Evolutionary conservation across 2,888 invertebrate genomes (phyloP).

Genomic region (Xanthia icteritia): DNA sequence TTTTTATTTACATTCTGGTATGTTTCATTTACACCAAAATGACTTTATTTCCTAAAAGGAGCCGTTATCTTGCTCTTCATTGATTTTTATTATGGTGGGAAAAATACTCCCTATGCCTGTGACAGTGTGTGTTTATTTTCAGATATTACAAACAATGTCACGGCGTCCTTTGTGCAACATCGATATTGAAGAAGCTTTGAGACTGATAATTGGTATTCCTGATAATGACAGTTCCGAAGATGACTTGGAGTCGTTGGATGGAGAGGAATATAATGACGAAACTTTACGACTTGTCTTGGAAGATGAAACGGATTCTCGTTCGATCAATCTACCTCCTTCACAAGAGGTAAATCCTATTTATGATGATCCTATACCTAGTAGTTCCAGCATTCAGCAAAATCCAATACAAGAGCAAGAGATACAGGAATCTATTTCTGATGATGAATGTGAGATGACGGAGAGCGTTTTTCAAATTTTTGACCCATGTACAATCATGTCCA

Average conservation of each 20-base stretch:
- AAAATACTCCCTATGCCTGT: conserved; percentile 34
- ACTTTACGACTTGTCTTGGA: conserved; percentile 30
- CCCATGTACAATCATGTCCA: too few relatives aligned
- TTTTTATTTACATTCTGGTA: too few relatives aligned
- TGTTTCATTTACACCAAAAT: too few relatives aligned
- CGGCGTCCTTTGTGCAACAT: conserved; percentile 17
- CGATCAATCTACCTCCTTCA: conserved; percentile 30
- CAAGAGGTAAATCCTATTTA: conserved; percentile 33
- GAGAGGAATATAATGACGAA: conserved; percentile 7
- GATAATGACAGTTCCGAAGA: conserved; percentile 28
- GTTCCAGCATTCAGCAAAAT: conserved; percentile 13
- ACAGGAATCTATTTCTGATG: conserved; percentile 12
- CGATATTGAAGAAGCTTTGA: conserved; percentile 30
- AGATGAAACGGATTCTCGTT: conserved; percentile 30
- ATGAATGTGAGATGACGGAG: conserved; percentile 16
- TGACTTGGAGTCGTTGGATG: conserved; percentile 30
- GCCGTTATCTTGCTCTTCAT: conserved; percentile 10
- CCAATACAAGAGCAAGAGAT: conserved; percentile 29
- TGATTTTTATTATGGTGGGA: conserved; percentile 26
- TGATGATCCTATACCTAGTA: too few relatives aligned
- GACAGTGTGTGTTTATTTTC: conserved; percentile 22
- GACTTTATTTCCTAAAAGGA: conserved; percentile 6
- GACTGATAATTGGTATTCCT: conserved; percentile 24
- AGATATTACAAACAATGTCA: conserved; percentile 16
- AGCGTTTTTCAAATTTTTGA: too few relatives aligned